Evolutionary conservation across 2,113 vertebrate genomes (phyloP).

Genomic region (Xiphias gladius): DNA sequence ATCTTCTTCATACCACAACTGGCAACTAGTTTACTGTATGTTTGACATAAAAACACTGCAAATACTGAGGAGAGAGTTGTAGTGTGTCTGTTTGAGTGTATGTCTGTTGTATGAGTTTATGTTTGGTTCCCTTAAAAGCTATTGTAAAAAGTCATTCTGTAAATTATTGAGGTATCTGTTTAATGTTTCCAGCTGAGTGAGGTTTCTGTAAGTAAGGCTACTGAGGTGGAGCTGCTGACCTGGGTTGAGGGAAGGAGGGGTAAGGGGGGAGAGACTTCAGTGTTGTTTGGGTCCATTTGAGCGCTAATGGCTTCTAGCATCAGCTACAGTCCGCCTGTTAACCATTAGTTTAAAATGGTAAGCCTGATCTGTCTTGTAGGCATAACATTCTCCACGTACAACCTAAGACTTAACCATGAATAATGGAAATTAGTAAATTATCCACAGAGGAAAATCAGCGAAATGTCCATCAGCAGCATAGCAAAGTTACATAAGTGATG

Average conservation of each 20-base stretch:
- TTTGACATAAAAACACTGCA: constrained; percentile 47
- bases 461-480: neutral
- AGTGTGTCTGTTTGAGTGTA: constrained; percentile 48
- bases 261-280: constrained; percentile 5
- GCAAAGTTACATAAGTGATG: neutral
- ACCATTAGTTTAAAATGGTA: neutral
- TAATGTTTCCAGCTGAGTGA: constrained; percentile 71
- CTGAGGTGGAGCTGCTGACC: constrained; percentile 80
- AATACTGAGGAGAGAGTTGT: constrained; percentile 53
- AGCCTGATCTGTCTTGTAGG: neutral
- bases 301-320: neutral
- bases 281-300: constrained; percentile 20
- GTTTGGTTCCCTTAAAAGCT: constrained; percentile 79
- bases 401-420: constrained; percentile 2
- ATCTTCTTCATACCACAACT: constrained; percentile 46
- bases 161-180: constrained; percentile 77
- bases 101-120: constrained; percentile 53
- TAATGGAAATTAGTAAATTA: neutral
- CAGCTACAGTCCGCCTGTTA: neutral
- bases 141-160: constrained; percentile 67
- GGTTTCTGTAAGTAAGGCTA: constrained; percentile 82
- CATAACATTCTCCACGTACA: neutral
- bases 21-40: constrained; percentile 37
- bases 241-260: constrained; percentile 59
- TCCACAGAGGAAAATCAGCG: neutral